phyloP scores from a whole-genome alignment of 2,113 vertebrate species.

The Opisthocomus hoazin region DNA sequence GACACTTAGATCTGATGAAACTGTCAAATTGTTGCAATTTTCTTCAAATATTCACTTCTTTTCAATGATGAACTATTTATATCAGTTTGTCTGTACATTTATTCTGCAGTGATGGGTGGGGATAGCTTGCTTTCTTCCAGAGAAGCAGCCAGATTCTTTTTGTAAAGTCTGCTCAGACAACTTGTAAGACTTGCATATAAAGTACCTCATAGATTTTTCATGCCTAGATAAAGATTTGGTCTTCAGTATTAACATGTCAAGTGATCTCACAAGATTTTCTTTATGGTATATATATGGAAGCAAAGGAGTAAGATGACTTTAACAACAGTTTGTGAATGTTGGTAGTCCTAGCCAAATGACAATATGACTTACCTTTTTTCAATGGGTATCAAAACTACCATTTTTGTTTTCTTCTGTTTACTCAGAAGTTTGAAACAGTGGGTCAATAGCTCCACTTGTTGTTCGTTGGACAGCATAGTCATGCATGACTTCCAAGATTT shows the following conservation, averaged over 20 bases:
- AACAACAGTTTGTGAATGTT: neutral
- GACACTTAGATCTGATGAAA: neutral
- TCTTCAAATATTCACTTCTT: neutral
- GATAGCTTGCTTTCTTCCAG: neutral
- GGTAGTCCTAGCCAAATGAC: neutral
- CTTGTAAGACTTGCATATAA: neutral
- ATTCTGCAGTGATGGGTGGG: neutral
- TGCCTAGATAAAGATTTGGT: neutral
- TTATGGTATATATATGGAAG: neutral
- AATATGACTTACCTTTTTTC: neutral
- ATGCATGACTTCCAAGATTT: neutral
- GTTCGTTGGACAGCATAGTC: neutral
- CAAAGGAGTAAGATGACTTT: neutral
- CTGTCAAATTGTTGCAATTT: neutral
- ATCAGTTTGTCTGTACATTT: neutral
- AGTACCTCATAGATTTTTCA: neutral
- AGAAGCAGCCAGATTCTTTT: neutral
- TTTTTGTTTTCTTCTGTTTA: neutral
- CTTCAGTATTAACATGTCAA: neutral
- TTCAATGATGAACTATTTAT: neutral
- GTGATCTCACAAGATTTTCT: neutral
- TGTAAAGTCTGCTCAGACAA: neutral
- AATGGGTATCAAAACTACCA: neutral
- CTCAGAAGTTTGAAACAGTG: neutral
- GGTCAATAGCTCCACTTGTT: neutral